phyloP scores from a whole-genome alignment of 2,888 invertebrate species.

The Conistra vaccinii region DNA sequence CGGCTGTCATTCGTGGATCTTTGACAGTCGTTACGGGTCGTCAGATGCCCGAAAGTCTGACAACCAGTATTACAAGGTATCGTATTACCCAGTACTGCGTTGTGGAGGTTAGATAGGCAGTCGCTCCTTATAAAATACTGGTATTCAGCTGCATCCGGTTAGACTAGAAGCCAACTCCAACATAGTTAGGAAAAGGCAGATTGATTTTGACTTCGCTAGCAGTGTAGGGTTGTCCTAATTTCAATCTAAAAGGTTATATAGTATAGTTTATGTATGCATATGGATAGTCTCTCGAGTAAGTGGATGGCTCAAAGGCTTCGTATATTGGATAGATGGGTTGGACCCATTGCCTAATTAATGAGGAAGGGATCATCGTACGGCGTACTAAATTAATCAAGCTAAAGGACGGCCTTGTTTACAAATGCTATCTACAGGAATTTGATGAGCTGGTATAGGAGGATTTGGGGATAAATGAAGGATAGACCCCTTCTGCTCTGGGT shows the following conservation, averaged over 20 bases:
- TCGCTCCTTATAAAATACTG: too few species aligned
- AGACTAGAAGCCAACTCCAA: too few species aligned
- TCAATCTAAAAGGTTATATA: slow-evolving; percentile 24
- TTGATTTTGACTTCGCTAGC: neutral
- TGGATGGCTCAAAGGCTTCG: slow-evolving; percentile 24
- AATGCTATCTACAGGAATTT: neutral
- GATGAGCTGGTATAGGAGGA: neutral
- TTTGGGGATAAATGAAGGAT: neutral
- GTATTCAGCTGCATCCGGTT: too few species aligned
- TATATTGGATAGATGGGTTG: slow-evolving; percentile 14
- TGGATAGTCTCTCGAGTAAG: slow-evolving; percentile 4
- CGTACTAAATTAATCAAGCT: slow-evolving; percentile 27
- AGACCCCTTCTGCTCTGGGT: neutral
- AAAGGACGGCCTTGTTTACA: neutral
- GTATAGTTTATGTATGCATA: slow-evolving; percentile 17
- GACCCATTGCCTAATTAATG: slow-evolving; percentile 44
- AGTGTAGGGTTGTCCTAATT: slow-evolving; percentile 9
- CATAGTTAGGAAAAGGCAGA: too few species aligned
- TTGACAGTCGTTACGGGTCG: too few species aligned
- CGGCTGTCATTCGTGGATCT: too few species aligned
- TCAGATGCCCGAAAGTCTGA: too few species aligned
- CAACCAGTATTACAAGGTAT: too few species aligned
- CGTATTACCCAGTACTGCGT: too few species aligned
- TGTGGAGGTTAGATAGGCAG: too few species aligned
- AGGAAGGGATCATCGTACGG: slow-evolving; percentile 13